Evolutionary conservation across 2,888 invertebrate genomes (phyloP), one percentile per base, ranked within the genome.

Genomic region (Drosophila peninsularis): DNA sequence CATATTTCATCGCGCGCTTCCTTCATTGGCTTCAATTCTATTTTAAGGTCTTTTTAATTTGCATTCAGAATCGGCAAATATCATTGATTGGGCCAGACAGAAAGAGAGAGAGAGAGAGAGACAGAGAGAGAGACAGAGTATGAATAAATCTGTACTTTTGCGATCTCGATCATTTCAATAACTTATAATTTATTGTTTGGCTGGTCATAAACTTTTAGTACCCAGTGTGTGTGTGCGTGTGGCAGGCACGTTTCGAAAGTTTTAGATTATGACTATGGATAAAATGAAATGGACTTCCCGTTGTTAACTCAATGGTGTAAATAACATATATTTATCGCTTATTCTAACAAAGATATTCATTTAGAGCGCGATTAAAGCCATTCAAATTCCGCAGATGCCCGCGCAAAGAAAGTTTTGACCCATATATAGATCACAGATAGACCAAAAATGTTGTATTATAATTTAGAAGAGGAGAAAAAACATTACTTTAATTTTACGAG

Each of bases 31-130:
- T 79, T 83, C 72, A 85, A 85, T 85, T 80, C 73, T 76, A 73
- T 90, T 85, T 90, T 76, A 80, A 90, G 90, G 90, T 82, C 88
- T 89, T 90, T 89, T 90, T 78, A 90, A 90, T 90, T 90, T 90
- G 82, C 80, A 81, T 81, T 69, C 66, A 19, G 71, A 71, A 80
- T 76, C 75, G 62, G 60, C 54, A 49, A 70, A 70, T 62, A 60
- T 62, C 52, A 47, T 70, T 85, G 82, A 83, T 83, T 85, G 83
- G n/a, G 13, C n/a, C 3, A 37, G 37, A 24, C 21, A n/a, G 21
- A 41, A 36, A 30, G 39, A 11, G 30, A 2, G 55, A 30, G 34
- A 5, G n/a, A 24, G 53, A 17, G n/a, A n/a, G 41, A 7, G 13
- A 24, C 44, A 6, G 53, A 39, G 36, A 32, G 21, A 3, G 50